Evolutionary conservation across 2,797 vertebrate species (phyloP), one percentile per base, ranked within the genome.

Genomic region (Balearica regulorum): DNA sequence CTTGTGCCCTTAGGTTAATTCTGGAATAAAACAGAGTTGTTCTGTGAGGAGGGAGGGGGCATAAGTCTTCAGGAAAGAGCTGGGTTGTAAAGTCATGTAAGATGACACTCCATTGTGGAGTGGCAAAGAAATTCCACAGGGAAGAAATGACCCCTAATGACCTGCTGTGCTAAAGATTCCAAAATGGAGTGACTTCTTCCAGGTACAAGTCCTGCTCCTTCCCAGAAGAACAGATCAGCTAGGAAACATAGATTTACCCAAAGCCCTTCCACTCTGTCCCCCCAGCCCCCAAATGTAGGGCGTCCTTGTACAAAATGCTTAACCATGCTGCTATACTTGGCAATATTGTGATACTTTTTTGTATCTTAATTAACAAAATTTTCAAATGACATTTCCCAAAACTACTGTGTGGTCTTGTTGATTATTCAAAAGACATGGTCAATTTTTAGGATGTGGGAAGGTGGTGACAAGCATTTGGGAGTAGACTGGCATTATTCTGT

Each of bases 21-120:
- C 4, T 37, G 44, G 29, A 44, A 64, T 8, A 57, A 71, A 68
- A n/a, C 0, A 0, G 0, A 70, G 12, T 5, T 68, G 5, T 31
- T 49, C 7, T 68, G 20, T 35, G 21, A 49, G 18, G 17, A 44
- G 8, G 4, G 25, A 64, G 2, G 10, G 6, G 9, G 0, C 2
- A 7, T 44, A 53, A 28, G 8, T 31, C 46, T 37, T 84, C 26
- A 60, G 39, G 72, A 80, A 61, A 39, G 4, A 65, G 11, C 0
- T 39, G 12, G 6, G 9, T 4, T 61, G 20, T 8, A 82, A 76
- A 41, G 6, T 31, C 24, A 3, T 37, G 5, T 2, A 24, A 18
- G 4, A 75, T 9, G 13, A 39, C n/a, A 49, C 4, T 62, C 13
- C 16, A 24, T 16, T 2, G 1, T 29, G 25, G 19, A 64, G 5